These are phyloP conservation scores for Polymixis lichenea DNA, from an alignment of 2,888 invertebrate species.

Conservation along the genomic window DNA sequence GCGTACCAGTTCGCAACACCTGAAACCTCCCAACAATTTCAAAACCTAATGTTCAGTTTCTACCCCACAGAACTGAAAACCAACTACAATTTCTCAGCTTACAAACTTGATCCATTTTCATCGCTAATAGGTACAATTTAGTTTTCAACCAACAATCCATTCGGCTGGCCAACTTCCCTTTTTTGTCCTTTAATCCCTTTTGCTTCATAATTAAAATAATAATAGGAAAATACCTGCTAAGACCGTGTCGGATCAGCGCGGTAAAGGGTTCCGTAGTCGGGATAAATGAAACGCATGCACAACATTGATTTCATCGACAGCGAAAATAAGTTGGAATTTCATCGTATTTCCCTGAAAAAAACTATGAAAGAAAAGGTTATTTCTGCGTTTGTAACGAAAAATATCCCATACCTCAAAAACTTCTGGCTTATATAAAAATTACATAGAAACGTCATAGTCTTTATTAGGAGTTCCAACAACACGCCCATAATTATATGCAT, in stretches of 20 bases:
- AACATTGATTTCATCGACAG: neutral
- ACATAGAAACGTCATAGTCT: neutral
- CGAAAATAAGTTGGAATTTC: neutral
- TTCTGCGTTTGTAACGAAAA: neutral
- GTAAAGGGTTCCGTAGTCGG: neutral
- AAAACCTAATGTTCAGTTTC: constrained; percentile 17
- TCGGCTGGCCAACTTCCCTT: constrained; percentile 5
- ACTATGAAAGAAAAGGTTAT: neutral
- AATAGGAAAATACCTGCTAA: constrained; percentile 24
- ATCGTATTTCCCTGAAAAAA: neutral
- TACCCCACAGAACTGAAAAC: constrained; percentile 5
- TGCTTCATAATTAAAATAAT: constrained; percentile 58
- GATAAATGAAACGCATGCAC: neutral
- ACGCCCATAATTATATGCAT: neutral
- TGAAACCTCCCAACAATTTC: neutral
- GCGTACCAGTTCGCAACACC: neutral
- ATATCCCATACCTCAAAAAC: neutral
- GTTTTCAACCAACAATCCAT: constrained; percentile 38
- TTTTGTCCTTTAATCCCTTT: constrained; percentile 23
- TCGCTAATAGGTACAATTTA: constrained; percentile 54
- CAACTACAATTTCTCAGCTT: constrained; percentile 46
- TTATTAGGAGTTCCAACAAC: neutral
- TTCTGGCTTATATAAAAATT: neutral
- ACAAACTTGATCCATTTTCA: constrained; percentile 35
- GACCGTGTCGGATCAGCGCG: no score